These are phyloP conservation scores for Uropsilus gracilis DNA, from an alignment of 2,113 vertebrate species.

Conservation along the genomic window DNA sequence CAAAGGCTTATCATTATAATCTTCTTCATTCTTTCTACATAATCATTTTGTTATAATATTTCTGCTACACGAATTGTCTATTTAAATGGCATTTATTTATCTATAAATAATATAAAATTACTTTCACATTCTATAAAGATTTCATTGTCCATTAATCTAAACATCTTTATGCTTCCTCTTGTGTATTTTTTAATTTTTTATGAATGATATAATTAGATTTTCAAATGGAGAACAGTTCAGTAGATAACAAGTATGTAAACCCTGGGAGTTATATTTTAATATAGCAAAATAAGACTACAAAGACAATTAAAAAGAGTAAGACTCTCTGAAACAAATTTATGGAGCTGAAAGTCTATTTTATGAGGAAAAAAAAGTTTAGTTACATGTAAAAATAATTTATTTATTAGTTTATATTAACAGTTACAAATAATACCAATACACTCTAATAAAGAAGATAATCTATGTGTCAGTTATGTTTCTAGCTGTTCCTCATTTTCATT, in stretches of 20 bases:
- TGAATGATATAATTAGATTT: not conserved
- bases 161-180: not conserved
- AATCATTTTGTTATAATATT: not conserved
- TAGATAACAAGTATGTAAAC: not conserved
- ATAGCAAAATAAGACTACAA: not conserved
- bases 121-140: not conserved
- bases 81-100: not conserved
- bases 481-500: constrained; percentile 6
- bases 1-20: not conserved
- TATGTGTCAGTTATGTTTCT: not conserved
- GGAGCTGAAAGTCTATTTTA: not conserved
- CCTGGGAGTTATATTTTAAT: not conserved
- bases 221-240: not conserved
- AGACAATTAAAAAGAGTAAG: not conserved
- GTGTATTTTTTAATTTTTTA: not conserved
- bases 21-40: not conserved
- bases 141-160: not conserved
- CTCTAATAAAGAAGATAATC: not conserved
- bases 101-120: not conserved
- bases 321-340: constrained; percentile 33
- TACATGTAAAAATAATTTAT: not conserved
- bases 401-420: not conserved
- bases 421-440: constrained; percentile 22
- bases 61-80: not conserved
- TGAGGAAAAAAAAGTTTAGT: not conserved